Base-by-base conservation (phyloP, 2,113 vertebrate genomes). In the Pogona vitticeps region DNA sequence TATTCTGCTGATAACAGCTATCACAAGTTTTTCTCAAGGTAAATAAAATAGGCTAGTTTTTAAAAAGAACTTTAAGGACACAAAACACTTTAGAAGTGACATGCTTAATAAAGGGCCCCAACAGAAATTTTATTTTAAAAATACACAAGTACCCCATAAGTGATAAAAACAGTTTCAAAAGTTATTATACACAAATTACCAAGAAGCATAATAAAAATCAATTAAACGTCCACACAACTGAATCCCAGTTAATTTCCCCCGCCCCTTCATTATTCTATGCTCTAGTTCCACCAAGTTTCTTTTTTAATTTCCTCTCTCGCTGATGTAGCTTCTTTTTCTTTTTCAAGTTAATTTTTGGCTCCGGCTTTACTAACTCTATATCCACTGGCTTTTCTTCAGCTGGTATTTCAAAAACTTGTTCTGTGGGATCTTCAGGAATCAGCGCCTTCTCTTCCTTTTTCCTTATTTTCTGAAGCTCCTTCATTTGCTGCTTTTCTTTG, bases 401-500 rank as follows among this genome's bases (percentile, higher is more conserved):
- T 1, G 98, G 98, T 0, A 95, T 98, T 7, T 91, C 82, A 91
- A 99, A 99, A 85, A 99, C 98, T 1, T 97, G 95, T 0, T 97
- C 98, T 0, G 98, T 98, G 13, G 98, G 97, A 52, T 99, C 99
- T 8, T 89, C 93, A 23, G 85, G 40, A 73, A 98, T 1, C 63
- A 97, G 76, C n/a, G 94, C 88, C 89, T 97, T 97, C 3, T 90
- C 93, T 46, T 96, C 97, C 2, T 86, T 94, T 92, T 94, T 97
- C 96, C 97, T 98, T 21, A 96, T 70, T 90, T 96, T 98, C 86
- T 97, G 97, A 21, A 97, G 85, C 42, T 98, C 97, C 93, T 98
- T 99, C 92, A 99, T 96, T 94, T 98, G 96, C 92, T 98, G 98
- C 86, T 97, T 98, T 94, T 99, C 98, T 79, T 90, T 97, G 70